Evolutionary conservation across 2,888 invertebrate species (phyloP).

Genomic region (Lasioglossum villosulum): DNA sequence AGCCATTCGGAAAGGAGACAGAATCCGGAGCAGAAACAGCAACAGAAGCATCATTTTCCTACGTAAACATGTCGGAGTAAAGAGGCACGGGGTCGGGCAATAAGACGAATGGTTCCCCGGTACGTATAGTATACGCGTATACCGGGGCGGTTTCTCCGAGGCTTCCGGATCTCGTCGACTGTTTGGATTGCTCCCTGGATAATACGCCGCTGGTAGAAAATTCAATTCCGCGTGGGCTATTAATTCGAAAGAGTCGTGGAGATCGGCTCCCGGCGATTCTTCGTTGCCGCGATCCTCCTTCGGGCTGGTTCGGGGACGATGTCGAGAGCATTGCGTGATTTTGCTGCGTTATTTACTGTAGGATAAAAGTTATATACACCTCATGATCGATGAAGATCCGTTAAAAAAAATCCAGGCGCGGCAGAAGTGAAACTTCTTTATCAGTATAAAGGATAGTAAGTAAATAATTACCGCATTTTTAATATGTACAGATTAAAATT

Average conservation of each 20-base stretch:
- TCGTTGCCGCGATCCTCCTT: background rate
- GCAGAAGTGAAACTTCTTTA: too few species aligned
- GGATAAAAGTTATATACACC: too few species aligned
- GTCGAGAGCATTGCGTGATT: background rate
- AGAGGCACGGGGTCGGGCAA: conserved; percentile 54
- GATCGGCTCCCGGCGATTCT: background rate
- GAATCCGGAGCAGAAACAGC: conserved; percentile 50
- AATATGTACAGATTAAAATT: background rate
- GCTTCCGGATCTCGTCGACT: conserved; percentile 43
- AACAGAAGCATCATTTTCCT: conserved; percentile 74
- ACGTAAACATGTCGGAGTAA: conserved; percentile 71
- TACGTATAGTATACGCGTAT: conserved; percentile 22
- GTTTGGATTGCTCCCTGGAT: conserved; percentile 60
- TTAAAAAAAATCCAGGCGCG: too few species aligned
- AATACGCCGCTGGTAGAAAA: conserved; percentile 53
- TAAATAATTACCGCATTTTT: too few species aligned
- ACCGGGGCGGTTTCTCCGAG: conserved; percentile 28
- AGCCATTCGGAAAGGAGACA: background rate
- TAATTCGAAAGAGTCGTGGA: conserved; percentile 51
- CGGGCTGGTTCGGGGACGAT: background rate
- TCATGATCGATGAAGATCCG: too few species aligned
- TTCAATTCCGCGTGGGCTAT: conserved; percentile 57
- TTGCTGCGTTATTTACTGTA: background rate
- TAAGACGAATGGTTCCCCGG: conserved; percentile 66
- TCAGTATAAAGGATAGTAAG: too few species aligned